phyloP scores from a whole-genome alignment of 2,113 vertebrate genomes.

The Mellivora capensis region DNA sequence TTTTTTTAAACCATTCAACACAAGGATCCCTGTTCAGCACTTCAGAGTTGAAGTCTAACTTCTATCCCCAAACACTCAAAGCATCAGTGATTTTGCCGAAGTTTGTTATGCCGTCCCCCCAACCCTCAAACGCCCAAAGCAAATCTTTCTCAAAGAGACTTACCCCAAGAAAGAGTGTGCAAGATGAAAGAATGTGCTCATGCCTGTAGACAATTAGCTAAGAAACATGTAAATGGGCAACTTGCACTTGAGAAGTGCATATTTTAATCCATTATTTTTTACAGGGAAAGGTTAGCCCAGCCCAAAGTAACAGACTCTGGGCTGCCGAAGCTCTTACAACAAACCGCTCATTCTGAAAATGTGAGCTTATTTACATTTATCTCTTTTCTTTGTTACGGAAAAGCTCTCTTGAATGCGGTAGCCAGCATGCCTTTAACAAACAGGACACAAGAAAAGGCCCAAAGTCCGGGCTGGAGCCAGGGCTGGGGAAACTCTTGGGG shows the following conservation, averaged over 20 bases:
- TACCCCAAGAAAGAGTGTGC: conserved; percentile 67
- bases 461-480: conserved; percentile 70
- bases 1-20: conserved; percentile 33
- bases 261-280: conserved; percentile 52
- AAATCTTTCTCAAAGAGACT: conserved; percentile 72
- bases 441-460: conserved; percentile 76
- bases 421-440: conserved; percentile 74
- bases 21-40: conserved; percentile 25
- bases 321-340: conserved; percentile 5
- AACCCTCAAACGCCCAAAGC: conserved; percentile 51
- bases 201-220: conserved; percentile 61
- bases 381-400: conserved; percentile 80
- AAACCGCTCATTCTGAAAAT: conserved; percentile 64
- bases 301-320: conserved; percentile 33
- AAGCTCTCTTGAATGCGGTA: conserved; percentile 59
- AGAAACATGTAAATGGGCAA: conserved; percentile 51
- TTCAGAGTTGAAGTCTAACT: conserved; percentile 51
- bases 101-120: conserved; percentile 40
- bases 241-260: conserved; percentile 70
- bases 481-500: conserved; percentile 75
- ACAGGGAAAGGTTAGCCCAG: background rate
- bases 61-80: conserved; percentile 41
- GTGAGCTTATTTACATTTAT: conserved; percentile 50
- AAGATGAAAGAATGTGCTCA: conserved; percentile 63
- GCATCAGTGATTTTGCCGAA: conserved; percentile 55